Evolutionary conservation across 2,888 invertebrate species (phyloP), one percentile per base, ranked within the genome.

Genomic region (Philhelius pedissequus): DNA sequence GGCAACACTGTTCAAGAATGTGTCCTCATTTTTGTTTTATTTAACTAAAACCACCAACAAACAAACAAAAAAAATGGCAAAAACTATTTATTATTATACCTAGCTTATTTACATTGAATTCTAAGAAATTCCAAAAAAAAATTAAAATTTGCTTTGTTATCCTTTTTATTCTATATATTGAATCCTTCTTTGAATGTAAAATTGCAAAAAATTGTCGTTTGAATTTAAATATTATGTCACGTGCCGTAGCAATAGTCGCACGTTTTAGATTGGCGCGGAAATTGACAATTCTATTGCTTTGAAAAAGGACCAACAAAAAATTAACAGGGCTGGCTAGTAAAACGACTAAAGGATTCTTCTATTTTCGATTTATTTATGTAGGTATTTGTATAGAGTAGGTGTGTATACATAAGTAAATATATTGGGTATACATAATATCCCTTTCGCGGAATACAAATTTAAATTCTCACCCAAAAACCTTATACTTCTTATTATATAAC

Each of bases 201-300:
- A 79, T 75, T 79, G 79, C 71, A 48, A 76, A 48, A 70, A 80
- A 71, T 71, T 71, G 78, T 83, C 64, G 70, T 71, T 84, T 43
- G 25, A 83, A 71, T 84, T 80, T 70, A 62, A 80, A 68, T 71
- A 66, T 80, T 60, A 66, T 60, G 80, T 84, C 84, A 84, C 84
- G 84, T 84, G 80, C 79, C 56, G n/a, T 48, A 70, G 45, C 80
- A 80, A 84, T 76, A 84, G 80, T 84, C 84, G 84, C 84, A 84
- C 84, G 84, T 84, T 80, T 84, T 80, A 80, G 60, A 84, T 84
- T 84, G 84, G 71, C 75, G 74, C 78, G 74, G 84, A 84, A 76
- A 84, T 80, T 80, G 80, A 84, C 79, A 80, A 79, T 64, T 64
- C 79, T 70, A 79, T 64, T 79, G 64, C 48, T 62, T 62, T 20